Evolutionary conservation across 1,140 invertebrate species (phyloP), one percentile per base, ranked within the genome.

Genomic region (Rhopalosiphum maidis): DNA sequence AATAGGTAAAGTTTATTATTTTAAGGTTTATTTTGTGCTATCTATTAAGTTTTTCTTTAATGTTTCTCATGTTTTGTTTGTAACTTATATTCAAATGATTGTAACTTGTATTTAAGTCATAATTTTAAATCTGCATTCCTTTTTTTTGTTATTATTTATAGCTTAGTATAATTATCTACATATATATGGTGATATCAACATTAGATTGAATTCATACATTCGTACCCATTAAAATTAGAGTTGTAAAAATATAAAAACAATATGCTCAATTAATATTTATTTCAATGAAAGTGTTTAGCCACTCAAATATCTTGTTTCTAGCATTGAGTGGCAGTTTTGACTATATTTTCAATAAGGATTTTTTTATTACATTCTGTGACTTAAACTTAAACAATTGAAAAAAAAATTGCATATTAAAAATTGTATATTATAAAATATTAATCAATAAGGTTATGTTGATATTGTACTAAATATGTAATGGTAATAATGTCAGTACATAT

Each of bases 181-280:
- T 77, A n/a, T 77, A 18, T n/a, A 77, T 77, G 30, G 30, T n/a
- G n/a, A 77, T 77, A 77, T 77, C n/a, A n/a, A 77, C 5, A 18
- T n/a, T 77, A 5, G 15, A 35, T 77, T 77, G 11, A 77, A 35
- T 77, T 77, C n/a, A 21, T 77, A n/a, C 9, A 77, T 18, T 77
- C 5, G 18, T 77, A 18, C n/a, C 60, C 30, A 77, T 77, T n/a
- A 77, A 18, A 18, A 77, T 77, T 77, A 77, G 1, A n/a, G 4
- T 18, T 68, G 30, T 68, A 77, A 77, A 15, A 77, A 77, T 35
- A 77, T 18, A 1, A 77, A n/a, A 77, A 77, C n/a, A n/a, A 77
- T n/a, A 77, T 77, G 60, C 60, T 77, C 60, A 77, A 77, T 77
- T n/a, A 77, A 77, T 77, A n/a, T 77, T 77, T n/a, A 5, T 77